Base-by-base conservation (phyloP, 2,797 vertebrate species). In the Peromyscus melanophrys region DNA sequence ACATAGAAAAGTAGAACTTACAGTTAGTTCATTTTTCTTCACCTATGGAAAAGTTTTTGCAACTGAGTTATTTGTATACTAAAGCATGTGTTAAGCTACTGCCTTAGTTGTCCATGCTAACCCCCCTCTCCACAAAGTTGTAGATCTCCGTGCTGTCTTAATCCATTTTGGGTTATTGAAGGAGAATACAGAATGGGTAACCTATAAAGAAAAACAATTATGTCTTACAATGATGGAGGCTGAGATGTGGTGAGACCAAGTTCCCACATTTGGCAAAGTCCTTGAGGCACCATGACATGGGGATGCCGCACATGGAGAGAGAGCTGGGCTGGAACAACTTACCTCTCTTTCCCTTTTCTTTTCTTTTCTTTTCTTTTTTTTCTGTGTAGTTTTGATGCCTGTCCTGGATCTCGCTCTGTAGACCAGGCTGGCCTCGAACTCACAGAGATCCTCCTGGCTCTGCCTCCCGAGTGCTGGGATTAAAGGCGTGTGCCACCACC, bases 31-130 rank as follows among this genome's bases (percentile, higher is more conserved):
- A n/a, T 29, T 92, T 94, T 77, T 92, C 23, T 31, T 78, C 27
- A 71, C 69, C 46, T 73, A 78, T 34, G 14, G 69, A 80, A 90
- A 67, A 23, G 80, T 40, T 73, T 92, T 83, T 89, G 63, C 92
- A 83, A 80, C n/a, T 57, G 25, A 90, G 14, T 78, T 11, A 46
- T 85, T 52, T 65, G 61, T 71, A 88, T 55, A 78, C 57, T 92
- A 92, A 95, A 92, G 43, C 31, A 34, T 25, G 25, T 57, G 8
- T 71, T 23, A 83, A 16, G 43, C 52, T 73, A 57, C 67, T 82
- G 65, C 78, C 40, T 52, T 83, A 69, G 21, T 84, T 34, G 4
- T 49, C 0, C n/a, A 59, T 73, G 96, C 14, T 86, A 77, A 92
- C 69, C 63, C 25, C 9, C 76, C 10, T 84, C 65, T 89, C 82